Evolutionary conservation across 2,113 vertebrate genomes (phyloP), one percentile per base, ranked within the genome.

Genomic region (Orycteropus afer): DNA sequence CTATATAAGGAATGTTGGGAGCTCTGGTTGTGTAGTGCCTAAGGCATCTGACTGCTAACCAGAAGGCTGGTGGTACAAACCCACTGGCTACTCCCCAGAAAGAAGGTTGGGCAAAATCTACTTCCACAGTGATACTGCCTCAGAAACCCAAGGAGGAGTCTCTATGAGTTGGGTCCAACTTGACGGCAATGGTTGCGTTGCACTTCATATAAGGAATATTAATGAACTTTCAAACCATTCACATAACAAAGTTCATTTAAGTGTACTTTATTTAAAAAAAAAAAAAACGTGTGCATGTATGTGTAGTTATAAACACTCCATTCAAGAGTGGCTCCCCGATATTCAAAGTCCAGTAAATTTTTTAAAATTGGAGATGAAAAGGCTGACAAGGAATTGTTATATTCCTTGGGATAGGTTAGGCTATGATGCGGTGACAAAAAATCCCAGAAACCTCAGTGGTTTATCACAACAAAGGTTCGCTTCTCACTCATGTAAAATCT

Each of bases 181-280:
- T n/a, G n/a, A n/a, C n/a, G n/a, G n/a, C n/a, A n/a, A n/a, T n/a
- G n/a, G n/a, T n/a, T n/a, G n/a, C n/a, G n/a, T n/a, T n/a, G n/a
- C n/a, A n/a, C n/a, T n/a, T n/a, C n/a, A n/a, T 61, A 25, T 20
- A 83, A 95, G 29, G 45, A 29, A 69, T 34, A 78, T 49, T 18
- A 76, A 5, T 32, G 63, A 53, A 45, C 78, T 89, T 87, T 94
- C 63, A 92, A 91, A 71, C 29, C 45, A 82, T 13, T 49, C 12
- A 85, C 83, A 37, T 55, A 89, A 74, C 77, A 69, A 88, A 57
- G 57, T n/a, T 92, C 67, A 80, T 37, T 87, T 76, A 34, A 74
- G 25, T 93, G 94, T 57, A 59, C 53, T 77, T 86, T 89, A 47
- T 45, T 89, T 0, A 1, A 55, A 86, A 84, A 82, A 45, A 55